A percentile compares a stretch with the other conserved stretches of the same genome.
Evolutionary conservation across 1,140 invertebrate species (phyloP).

Genomic region (Holotrichia oblita): DNA sequence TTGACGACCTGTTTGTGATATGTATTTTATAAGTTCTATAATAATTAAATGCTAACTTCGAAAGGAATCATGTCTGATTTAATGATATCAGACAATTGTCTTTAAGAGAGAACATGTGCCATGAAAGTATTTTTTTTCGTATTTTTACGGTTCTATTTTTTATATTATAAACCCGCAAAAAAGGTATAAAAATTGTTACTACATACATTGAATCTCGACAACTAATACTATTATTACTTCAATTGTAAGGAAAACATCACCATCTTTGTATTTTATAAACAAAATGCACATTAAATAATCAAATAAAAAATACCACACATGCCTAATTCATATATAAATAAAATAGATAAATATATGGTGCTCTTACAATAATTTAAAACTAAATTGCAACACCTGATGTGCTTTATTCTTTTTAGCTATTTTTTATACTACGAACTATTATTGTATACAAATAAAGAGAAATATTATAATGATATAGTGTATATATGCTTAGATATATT

Average conservation of each 20-base stretch:
- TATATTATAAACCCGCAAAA: constrained; percentile 18
- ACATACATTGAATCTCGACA: constrained; percentile 13
- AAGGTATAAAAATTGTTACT: neutral
- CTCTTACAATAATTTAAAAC: constrained; percentile 8
- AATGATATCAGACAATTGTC: neutral
- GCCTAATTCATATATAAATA: neutral
- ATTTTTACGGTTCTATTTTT: constrained; percentile 38
- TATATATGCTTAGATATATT: constrained; percentile 27
- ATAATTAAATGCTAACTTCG: too few species aligned
- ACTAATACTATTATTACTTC: neutral
- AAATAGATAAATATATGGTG: constrained; percentile 18
- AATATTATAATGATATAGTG: too few species aligned
- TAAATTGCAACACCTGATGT: neutral
- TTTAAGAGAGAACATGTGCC: constrained; percentile 40
- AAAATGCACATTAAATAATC: neutral
- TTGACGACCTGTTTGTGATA: constrained; percentile 34
- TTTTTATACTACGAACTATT: constrained; percentile 18
- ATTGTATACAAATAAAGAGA: constrained; percentile 23
- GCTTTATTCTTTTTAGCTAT: too few species aligned
- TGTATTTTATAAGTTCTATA: constrained; percentile 22
- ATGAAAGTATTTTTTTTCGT: constrained; percentile 40
- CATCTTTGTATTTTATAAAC: constrained; percentile 14
- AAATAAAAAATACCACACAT: neutral
- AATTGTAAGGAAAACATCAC: constrained; percentile 11
- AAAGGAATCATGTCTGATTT: neutral